Base-by-base conservation (phyloP, 2,888 invertebrate species). In the Tachystola acroxantha region DNA sequence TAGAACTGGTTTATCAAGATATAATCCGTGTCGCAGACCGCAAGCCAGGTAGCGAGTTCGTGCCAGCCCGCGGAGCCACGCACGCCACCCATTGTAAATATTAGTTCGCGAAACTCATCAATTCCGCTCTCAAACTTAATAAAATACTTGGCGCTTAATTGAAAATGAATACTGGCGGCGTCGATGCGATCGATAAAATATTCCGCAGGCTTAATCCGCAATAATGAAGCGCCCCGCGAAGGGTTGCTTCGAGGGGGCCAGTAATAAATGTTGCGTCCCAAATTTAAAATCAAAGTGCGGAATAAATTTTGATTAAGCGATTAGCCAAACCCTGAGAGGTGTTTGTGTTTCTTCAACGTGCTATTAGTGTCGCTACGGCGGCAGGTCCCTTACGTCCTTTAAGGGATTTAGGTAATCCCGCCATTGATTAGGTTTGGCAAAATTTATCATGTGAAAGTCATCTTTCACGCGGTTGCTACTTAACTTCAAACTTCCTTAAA, bases 281-380 rank as follows among this genome's bases (percentile, higher is more conserved):
- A 85, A 85, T 86, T 86, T 86, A 85, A 85, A 85, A 86, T 85
- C 82, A 85, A 85, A 86, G 84, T 82, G 85, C 80, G 84, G 86
- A 84, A 85, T 86, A 85, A 85, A 85, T 86, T 86, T 86, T 82
- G 85, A 85, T 85, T 85, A 85, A 84, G 81, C 85, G 86, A 85
- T 85, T 85, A 86, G 82, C 84, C 57, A 54, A 61, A 51, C 59
- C 62, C 57, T 55, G 65, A 55, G 76, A 79, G 69, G 74, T 81
- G 84, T 82, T 81, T 82, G 78, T 60, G 64, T 75, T 79, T 74
- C 80, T 78, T 73, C 57, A 45, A 55, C 40, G 53, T 62, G 55
- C 59, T 60, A 70, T 72, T 70, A 69, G 64, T 61, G 54, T 64
- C 54, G 61, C 51, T 54, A 50, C 50, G 49, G 45, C 41, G 55